Evolutionary conservation across 2,113 vertebrate genomes (phyloP).

Genomic region (Vulpes lagopus): DNA sequence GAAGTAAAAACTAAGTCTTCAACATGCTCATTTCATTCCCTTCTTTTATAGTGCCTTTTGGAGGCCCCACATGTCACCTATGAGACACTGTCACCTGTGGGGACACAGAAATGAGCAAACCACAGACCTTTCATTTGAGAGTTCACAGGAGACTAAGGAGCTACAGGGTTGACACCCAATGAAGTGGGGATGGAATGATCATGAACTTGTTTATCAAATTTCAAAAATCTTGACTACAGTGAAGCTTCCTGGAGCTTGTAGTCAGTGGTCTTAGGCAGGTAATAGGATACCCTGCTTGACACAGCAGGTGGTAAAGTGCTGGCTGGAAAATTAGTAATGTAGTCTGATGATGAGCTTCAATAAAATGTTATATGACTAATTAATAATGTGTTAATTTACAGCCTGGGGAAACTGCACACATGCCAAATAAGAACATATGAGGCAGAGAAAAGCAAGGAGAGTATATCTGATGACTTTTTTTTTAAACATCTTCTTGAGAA

Average conservation of each 20-base stretch:
- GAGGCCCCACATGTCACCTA: background rate
- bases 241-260: background rate
- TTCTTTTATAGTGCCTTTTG: background rate
- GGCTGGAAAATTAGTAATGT: background rate
- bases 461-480: background rate
- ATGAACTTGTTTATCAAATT: background rate
- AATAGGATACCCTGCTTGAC: background rate
- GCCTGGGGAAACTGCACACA: background rate
- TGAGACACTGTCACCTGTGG: no score
- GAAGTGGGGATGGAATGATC: background rate
- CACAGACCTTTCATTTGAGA: background rate
- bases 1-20: background rate
- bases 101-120: background rate
- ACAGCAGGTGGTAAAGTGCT: background rate
- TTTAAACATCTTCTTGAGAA: background rate
- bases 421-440: background rate
- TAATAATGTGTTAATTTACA: background rate
- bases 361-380: background rate
- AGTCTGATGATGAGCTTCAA: background rate
- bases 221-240: background rate
- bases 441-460: background rate
- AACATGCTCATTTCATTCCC: background rate
- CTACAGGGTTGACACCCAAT: background rate
- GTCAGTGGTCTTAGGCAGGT: background rate
- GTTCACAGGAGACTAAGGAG: background rate